Base-by-base conservation (phyloP, 2,113 vertebrate species). In the Eulacestoma nigropectus region DNA sequence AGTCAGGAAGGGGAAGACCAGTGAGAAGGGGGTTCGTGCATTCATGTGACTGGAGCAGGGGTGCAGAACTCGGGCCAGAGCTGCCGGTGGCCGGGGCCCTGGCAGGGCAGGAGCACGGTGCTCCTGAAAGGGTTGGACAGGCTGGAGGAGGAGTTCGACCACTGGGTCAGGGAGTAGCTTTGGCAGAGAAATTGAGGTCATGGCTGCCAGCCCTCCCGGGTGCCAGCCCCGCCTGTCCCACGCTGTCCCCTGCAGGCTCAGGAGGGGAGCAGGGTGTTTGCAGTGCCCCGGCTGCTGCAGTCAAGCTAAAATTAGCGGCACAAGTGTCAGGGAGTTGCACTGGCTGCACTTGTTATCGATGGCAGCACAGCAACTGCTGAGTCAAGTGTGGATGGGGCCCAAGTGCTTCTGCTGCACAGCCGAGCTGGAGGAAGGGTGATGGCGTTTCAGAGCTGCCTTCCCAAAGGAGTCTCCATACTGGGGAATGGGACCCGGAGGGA, bases 401-500 rank as follows among this genome's bases (percentile, higher is more conserved):
- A 3, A 50, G 20, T 9, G 33, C 19, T 35, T 26, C 13, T 9
- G 17, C 27, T 44, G 23, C 37, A 9, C 39, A 42, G 57, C 73
- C 1, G 1, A 15, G 33, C 46, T 9, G 50, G 7, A 47, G 53
- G 37, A 57, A 42, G 1, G 10, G 11, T 2, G 13, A 15, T 9
- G 27, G 42, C 25, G 7, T 35, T 69, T 23, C 4, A 7, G 55
- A 35, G 32, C 46, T 64, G 37, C 25, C 1, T 26, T 53, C 30
- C 39, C 18, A 26, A 16, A 22, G 46, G 15, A 13, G 2, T 17
- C 5, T 6, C 65, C 3, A 0, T 1, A 1, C 3, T 5, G 6
- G 1, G 5, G 32, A 39, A 18, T 0, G 1, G 30, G 33, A 11
- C 4, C 0, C 0, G 17, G 16, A 17, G 11, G 13, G 9, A 32